A percentile compares a stretch with the other conserved stretches of the same genome.
These are phyloP conservation scores for Ormyrus thymus DNA, from an alignment of 2,888 invertebrate species.

Conservation along the genomic window DNA sequence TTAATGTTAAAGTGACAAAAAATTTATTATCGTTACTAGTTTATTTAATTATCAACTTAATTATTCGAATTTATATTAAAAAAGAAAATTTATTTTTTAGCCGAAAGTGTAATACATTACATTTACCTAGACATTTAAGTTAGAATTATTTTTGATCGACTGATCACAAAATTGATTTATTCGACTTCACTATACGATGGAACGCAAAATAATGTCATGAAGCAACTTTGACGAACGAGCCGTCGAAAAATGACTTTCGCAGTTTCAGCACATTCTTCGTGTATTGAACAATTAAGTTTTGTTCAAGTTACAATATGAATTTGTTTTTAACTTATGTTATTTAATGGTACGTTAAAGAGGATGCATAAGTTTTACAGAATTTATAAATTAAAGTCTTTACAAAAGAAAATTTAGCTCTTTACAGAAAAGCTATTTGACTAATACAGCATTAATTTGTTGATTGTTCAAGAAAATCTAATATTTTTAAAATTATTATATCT, in stretches of 20 bases:
- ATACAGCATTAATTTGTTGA: too few relatives aligned
- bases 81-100: too few relatives aligned
- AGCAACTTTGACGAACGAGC: not conserved
- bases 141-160: not conserved
- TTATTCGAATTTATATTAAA: not conserved
- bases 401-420: too few relatives aligned
- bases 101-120: not conserved
- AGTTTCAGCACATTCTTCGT: conserved; percentile 33
- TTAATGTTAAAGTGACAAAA: not conserved
- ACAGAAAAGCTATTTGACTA: too few relatives aligned
- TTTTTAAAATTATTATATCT: too few relatives aligned
- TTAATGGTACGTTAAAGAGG: too few relatives aligned
- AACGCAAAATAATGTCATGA: not conserved
- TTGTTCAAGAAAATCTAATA: too few relatives aligned
- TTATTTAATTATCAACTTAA: not conserved
- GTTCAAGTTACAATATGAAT: too few relatives aligned
- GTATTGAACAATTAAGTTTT: not conserved
- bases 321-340: too few relatives aligned
- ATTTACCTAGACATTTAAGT: conserved; percentile 32
- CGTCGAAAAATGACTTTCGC: conserved; percentile 11
- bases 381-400: too few relatives aligned
- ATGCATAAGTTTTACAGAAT: too few relatives aligned
- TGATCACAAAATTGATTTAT: not conserved
- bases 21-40: not conserved
- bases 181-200: conserved; percentile 3